Evolutionary conservation across 1,140 invertebrate species (phyloP).

Genomic region (Eumaeus atala): DNA sequence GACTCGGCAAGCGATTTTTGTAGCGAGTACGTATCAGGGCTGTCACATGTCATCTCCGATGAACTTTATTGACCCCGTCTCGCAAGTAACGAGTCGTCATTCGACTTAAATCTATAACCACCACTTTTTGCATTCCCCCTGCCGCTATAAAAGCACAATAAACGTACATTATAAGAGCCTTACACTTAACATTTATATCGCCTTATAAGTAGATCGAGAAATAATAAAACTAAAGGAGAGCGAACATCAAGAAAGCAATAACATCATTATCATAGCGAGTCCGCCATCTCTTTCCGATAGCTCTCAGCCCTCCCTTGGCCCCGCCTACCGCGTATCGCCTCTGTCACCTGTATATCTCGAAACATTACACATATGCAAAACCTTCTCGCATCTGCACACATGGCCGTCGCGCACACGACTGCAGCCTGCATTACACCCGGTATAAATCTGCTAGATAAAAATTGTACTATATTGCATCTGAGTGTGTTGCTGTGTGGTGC

Average conservation of each 20-base stretch:
- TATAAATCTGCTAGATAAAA: constrained; percentile 72
- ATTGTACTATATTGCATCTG: constrained; percentile 61
- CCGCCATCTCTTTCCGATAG: constrained; percentile 71
- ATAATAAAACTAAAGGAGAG: constrained; percentile 71
- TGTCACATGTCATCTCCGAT: constrained; percentile 36
- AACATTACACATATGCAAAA: constrained; percentile 74
- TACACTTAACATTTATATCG: constrained; percentile 70
- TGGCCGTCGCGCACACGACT: constrained; percentile 41
- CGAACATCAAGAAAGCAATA: constrained; percentile 72
- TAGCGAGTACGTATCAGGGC: constrained; percentile 26
- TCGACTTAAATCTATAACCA: constrained; percentile 56
- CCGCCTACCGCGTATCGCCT: constrained; percentile 66
- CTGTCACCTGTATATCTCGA: constrained; percentile 72
- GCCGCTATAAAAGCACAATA: constrained; percentile 60
- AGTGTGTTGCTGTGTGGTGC: constrained; percentile 38
- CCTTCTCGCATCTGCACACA: constrained; percentile 59
- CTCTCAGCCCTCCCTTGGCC: constrained; percentile 62
- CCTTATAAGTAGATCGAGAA: constrained; percentile 73
- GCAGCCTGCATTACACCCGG: constrained; percentile 36
- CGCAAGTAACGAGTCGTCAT: constrained; percentile 7
- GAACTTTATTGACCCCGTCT: constrained; percentile 44
- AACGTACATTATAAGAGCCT: constrained; percentile 67
- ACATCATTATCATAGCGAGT: constrained; percentile 73
- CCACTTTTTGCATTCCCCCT: constrained; percentile 56
- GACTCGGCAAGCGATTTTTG: constrained; percentile 6